Base-by-base conservation (phyloP, 1,140 invertebrate species). In the Mercenaria mercenaria region DNA sequence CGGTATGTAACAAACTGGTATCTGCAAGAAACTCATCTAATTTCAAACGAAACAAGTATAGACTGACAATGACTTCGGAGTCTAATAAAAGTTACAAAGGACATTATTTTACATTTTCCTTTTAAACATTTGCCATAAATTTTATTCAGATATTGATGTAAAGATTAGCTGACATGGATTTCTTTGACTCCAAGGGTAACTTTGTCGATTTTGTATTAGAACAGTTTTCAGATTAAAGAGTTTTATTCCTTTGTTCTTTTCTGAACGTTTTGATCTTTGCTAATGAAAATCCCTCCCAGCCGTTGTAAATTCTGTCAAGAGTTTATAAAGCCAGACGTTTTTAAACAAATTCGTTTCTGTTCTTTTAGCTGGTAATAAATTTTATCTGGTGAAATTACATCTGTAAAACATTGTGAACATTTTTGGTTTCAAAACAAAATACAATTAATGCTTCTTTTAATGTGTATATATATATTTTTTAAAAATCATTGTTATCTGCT, bases 251-350 rank as follows among this genome's bases (percentile, higher is more conserved):
- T 76, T 76, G 72, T 76, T 76, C 72, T 76, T 29, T 43, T 76
- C n/a, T 13, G 11, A 11, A 4, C 41, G 72, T 76, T 76, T 76
- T 76, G 72, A 76, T 76, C 72, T 76, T 29, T 43, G 26, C 72
- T 76, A 76, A 76, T 76, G 72, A 76, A 76, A 76, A 26, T 76
- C 41, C 41, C 39, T 76, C 72, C 41, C 72, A 29, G 13, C 23
- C 23, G 72, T 50, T 76, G 72, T 76, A 76, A 76, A 76, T 76
- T 47, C 72, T 43, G n/a, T 20, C 20, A 76, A 76, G 41, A 76
- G 72, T 76, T 76, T 76, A 43, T 29, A 41, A 26, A 43, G 6
- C 41, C 23, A 76, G 41, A 50, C 39, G 39, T 29, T 64, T 64
- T 64, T 64, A 64, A 64, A 64, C 26, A 64, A 20, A 6, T 6